Evolutionary conservation across 2,888 invertebrate species (phyloP).

Genomic region (Noctua pronuba): DNA sequence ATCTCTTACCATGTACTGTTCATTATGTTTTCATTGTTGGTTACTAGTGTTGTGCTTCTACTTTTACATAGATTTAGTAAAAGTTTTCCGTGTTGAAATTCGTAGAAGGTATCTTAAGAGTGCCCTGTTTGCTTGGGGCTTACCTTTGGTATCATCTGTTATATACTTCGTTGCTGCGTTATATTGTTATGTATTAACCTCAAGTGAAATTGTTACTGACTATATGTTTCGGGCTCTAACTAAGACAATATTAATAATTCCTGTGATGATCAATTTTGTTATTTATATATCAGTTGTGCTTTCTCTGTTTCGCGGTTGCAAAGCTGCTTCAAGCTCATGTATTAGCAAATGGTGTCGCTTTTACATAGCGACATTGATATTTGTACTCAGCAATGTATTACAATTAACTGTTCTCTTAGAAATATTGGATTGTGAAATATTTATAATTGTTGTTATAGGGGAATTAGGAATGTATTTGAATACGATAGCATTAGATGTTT

Average conservation of each 20-base stretch:
- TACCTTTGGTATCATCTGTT: constrained; percentile 13
- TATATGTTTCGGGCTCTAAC: constrained; percentile 15
- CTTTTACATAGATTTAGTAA: constrained; percentile 25
- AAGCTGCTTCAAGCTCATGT: not conserved
- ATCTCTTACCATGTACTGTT: not conserved
- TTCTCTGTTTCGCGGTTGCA: not conserved
- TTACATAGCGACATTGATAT: constrained; percentile 25
- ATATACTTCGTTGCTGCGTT: constrained; percentile 30
- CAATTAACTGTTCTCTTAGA: not conserved
- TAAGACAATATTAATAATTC: constrained; percentile 1
- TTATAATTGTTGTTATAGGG: not conserved
- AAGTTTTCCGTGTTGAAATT: constrained; percentile 25
- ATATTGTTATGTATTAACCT: constrained; percentile 18
- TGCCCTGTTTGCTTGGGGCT: constrained; percentile 20
- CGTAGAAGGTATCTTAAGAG: constrained; percentile 18
- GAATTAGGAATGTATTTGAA: constrained; percentile 17
- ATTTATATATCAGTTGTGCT: constrained; percentile 15
- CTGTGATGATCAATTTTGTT: constrained; percentile 1
- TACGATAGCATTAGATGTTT: constrained; percentile 10
- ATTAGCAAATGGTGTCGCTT: constrained; percentile 19
- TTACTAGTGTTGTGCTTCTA: constrained; percentile 25
- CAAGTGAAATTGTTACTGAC: constrained; percentile 1
- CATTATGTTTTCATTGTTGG: constrained; percentile 11
- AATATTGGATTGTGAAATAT: not conserved
- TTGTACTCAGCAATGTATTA: constrained; percentile 14